These are phyloP conservation scores for Penaeus indicus DNA, from an alignment of 1,140 invertebrate species.

Conservation along the genomic window DNA sequence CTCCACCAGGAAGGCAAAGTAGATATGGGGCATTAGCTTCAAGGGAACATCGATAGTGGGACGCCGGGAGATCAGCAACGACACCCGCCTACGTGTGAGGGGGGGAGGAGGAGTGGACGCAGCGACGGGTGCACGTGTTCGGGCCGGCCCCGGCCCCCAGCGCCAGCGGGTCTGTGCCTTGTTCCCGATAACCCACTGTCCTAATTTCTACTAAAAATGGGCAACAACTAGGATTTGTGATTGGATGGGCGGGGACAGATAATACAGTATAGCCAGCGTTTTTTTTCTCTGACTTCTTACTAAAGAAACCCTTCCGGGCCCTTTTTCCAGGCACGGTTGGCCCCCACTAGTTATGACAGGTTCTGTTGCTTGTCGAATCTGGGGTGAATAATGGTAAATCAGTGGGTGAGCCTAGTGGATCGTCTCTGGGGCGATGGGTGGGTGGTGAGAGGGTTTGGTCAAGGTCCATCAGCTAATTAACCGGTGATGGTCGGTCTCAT, in stretches of 20 bases:
- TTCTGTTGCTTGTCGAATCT: neutral
- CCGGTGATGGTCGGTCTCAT: conserved; percentile 76
- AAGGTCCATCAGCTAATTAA: conserved; percentile 69
- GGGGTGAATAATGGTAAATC: conserved; percentile 16
- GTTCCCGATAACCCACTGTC: neutral
- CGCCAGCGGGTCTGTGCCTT: too few species aligned
- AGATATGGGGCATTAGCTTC: conserved; percentile 59
- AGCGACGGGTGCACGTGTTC: too few species aligned
- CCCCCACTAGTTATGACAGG: too few species aligned
- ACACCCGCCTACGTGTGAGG: neutral
- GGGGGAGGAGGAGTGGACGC: neutral
- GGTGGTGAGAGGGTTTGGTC: conserved; percentile 43
- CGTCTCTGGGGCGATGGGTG: conserved; percentile 42
- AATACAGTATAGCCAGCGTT: conserved; percentile 11
- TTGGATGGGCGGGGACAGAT: conserved; percentile 38
- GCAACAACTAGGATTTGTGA: conserved; percentile 38
- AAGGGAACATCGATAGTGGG: conserved; percentile 43
- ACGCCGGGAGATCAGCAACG: neutral
- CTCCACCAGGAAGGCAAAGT: conserved; percentile 51
- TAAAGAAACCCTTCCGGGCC: too few species aligned
- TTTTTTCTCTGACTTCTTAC: neutral
- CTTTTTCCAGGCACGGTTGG: too few species aligned
- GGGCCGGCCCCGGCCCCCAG: too few species aligned
- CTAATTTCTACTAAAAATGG: conserved; percentile 40
- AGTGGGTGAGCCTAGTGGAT: conserved; percentile 29